Evolutionary conservation across 2,113 vertebrate species (phyloP).

Genomic region (Catagonus wagneri): DNA sequence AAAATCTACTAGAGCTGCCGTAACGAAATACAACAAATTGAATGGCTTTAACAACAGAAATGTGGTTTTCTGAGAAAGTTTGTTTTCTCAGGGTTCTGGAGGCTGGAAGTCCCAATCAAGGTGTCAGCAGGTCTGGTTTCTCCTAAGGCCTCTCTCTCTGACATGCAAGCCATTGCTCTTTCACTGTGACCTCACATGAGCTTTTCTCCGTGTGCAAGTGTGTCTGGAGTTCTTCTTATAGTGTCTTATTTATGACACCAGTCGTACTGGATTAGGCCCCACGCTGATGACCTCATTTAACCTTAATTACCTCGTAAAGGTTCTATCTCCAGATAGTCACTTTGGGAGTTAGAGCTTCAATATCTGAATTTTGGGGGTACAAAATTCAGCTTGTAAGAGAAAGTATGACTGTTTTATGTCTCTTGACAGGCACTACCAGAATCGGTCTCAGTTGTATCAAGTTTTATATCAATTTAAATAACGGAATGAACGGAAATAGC

Average conservation of each 20-base stretch:
- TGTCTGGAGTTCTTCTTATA: neutral
- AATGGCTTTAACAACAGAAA: neutral
- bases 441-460: neutral
- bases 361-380: neutral
- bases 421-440: neutral
- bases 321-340: neutral
- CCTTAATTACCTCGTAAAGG: neutral
- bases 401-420: neutral
- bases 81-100: neutral
- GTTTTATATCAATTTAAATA: constrained; percentile 26
- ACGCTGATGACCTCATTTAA: neutral
- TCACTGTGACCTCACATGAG: neutral
- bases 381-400: neutral
- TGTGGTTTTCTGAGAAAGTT: neutral
- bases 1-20: neutral
- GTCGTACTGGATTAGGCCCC: neutral
- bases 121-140: neutral
- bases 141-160: neutral
- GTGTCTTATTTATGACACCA: neutral
- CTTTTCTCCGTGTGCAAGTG: fast-evolving
- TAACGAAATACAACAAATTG: neutral
- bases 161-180: neutral
- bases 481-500: neutral
- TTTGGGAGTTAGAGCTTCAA: neutral
- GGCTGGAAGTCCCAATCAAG: neutral